Evolutionary conservation across 1,140 invertebrate genomes (phyloP).

Genomic region (Ceratoteleas bidentatus): DNA sequence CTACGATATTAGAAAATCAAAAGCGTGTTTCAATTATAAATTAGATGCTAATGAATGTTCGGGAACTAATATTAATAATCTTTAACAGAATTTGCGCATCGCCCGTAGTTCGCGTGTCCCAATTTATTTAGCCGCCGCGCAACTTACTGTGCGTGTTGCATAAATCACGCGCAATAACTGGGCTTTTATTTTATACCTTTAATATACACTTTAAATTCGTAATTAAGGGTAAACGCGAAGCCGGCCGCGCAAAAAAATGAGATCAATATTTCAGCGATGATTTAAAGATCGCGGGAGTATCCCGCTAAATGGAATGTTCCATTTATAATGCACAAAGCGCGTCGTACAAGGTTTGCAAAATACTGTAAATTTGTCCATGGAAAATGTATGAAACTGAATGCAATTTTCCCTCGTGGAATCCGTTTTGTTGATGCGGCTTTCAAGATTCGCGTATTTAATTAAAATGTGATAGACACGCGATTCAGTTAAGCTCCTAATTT

Average conservation of each 20-base stretch:
- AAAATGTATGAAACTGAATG: constrained; percentile 46
- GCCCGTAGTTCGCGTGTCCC: background rate
- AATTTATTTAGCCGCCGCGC: background rate
- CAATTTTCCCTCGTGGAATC: constrained; percentile 46
- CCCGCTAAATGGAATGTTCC: constrained; percentile 27
- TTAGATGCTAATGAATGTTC: constrained; percentile 12
- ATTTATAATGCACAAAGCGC: constrained; percentile 48
- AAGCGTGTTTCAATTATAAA: constrained; percentile 14
- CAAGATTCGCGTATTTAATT: constrained; percentile 47
- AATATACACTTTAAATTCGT: background rate
- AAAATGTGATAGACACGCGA: constrained; percentile 30
- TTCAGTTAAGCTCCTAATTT: constrained; percentile 42
- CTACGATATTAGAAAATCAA: constrained; percentile 11
- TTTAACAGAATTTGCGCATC: background rate
- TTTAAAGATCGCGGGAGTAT: constrained; percentile 23
- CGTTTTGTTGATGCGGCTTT: constrained; percentile 47
- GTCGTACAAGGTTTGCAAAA: constrained; percentile 35
- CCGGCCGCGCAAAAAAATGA: background rate
- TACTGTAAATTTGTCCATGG: constrained; percentile 43
- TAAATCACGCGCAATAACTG: background rate
- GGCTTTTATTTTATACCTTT: background rate
- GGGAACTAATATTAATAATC: constrained; percentile 8
- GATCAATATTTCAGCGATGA: constrained; percentile 27
- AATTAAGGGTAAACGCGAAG: constrained; percentile 7
- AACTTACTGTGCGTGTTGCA: background rate